Base-by-base conservation (phyloP, 1,140 invertebrate genomes). In the Danaus melanippus region DNA sequence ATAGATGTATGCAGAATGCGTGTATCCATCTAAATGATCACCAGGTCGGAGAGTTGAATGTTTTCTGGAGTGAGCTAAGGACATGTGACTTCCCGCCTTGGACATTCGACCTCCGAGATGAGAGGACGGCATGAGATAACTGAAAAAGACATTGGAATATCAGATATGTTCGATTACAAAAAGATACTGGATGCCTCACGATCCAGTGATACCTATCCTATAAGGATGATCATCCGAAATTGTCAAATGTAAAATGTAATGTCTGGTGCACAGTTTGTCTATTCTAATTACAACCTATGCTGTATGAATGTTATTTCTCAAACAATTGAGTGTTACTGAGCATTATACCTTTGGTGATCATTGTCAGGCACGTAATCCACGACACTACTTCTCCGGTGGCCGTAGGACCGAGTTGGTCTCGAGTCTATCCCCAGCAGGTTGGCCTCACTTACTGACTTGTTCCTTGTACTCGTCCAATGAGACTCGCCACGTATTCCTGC, bases 371-470 rank as follows among this genome's bases (percentile, higher is more conserved):
- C 88, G 43, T 89, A 92, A 56, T 92, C 91, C 0, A 91, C 91
- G 10, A 92, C 90, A 61, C 91, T 92, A 70, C 90, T 91, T 41
- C 91, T 75, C 46, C 91, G 85, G 49, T 90, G 89, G 43, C 82
- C 74, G 9, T 83, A 73, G 7, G 69, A 47, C 8, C 79, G 76
- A 8, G 79, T 73, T 8, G 77, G 78, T 53, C 86, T 73, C 1
- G 80, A 69, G 39, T 91, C 91, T 4, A 86, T 79, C 4, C 91
- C 89, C 9, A 95, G 76, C 1, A 95, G 87, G 81, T 95, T 94
- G 11, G 93, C 93, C 76, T 95, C 94, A 58, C 93, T 94, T 12
- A 89, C 88, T 47, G 91, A 91, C 59, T 92, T 90, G 65, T 92
- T 78, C 45, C 90, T 77, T 0, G 85, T 67, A 60, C 80, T 87